A percentile compares a stretch with the other conserved stretches of the same genome.
Conservation (phyloP, 1,140 invertebrate species). For the Adelges cooleyi region DNA sequence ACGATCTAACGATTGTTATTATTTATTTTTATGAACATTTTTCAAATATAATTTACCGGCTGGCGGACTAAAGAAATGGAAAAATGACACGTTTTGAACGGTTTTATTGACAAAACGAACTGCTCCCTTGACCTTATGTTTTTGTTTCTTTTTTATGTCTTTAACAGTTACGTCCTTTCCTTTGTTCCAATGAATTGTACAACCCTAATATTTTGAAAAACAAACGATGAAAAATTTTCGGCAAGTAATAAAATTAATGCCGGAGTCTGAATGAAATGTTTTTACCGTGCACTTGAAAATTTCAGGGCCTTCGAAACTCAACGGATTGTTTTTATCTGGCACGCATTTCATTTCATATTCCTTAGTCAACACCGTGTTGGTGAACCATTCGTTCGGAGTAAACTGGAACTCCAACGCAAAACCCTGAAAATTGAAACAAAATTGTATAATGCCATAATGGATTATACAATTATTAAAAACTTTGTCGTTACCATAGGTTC, state of each 20-base stretch:
- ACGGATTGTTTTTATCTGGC: constrained; percentile 81
- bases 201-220: constrained; percentile 50
- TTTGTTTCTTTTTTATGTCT: constrained; percentile 95
- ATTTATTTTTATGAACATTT: too few species aligned
- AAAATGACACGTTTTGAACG: constrained; percentile 90
- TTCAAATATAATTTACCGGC: too few species aligned
- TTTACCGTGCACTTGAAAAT: constrained; percentile 89
- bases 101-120: constrained; percentile 89
- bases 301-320: constrained; percentile 95
- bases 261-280: too few species aligned
- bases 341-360: constrained; percentile 88
- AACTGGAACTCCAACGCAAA: constrained; percentile 93
- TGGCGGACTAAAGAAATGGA: constrained; percentile 96
- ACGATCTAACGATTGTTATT: too few species aligned
- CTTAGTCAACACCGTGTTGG: constrained; percentile 88
- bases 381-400: constrained; percentile 88
- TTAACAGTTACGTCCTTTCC: constrained; percentile 96
- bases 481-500: constrained; percentile 62
- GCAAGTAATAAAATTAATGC: too few species aligned
- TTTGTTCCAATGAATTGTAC: constrained; percentile 86
- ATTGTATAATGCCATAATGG: not conserved
- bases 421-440: constrained; percentile 51
- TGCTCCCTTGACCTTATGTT: constrained; percentile 87
- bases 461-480: too few species aligned
- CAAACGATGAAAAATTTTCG: too few species aligned